These are phyloP conservation scores for Tricholauxania praeusta DNA, from an alignment of 2,888 invertebrate genomes.

Conservation along the genomic window DNA sequence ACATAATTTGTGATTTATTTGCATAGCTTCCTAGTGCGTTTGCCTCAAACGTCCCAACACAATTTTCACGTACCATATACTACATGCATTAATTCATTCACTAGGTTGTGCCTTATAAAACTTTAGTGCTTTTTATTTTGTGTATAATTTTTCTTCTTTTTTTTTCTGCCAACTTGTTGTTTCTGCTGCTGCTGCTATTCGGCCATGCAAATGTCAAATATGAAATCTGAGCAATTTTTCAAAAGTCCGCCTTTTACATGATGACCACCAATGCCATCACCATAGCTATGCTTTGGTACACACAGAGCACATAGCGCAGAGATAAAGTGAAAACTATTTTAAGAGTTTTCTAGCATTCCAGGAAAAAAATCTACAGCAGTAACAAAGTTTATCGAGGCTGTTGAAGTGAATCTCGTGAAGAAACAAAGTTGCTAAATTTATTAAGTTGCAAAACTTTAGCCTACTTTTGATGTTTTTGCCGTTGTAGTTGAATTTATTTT, in stretches of 20 bases:
- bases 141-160: conserved; percentile 22
- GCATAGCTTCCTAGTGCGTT: conserved; percentile 31
- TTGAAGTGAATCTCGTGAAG: conserved; percentile 43
- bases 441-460: conserved; percentile 57
- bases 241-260: conserved; percentile 33
- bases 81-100: not conserved
- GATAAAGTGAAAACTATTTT: conserved; percentile 30
- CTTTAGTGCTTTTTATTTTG: conserved; percentile 24
- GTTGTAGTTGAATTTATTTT: too few species aligned
- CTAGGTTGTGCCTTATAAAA: not conserved
- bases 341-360: conserved; percentile 30
- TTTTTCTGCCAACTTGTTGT: conserved; percentile 1
- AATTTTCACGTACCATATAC: too few species aligned
- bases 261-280: conserved; percentile 1
- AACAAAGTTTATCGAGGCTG: conserved; percentile 35
- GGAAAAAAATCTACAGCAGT: not conserved
- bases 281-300: not conserved
- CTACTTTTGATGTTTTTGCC: conserved; percentile 39
- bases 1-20: conserved; percentile 46
- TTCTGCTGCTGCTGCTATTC: conserved; percentile 15
- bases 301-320: not conserved
- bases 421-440: conserved; percentile 52
- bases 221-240: conserved; percentile 43
- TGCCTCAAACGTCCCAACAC: conserved; percentile 10
- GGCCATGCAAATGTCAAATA: conserved; percentile 38